A percentile compares a stretch with the other conserved stretches of the same genome.
Evolutionary conservation across 1,140 invertebrate species (phyloP).

Genomic region (Aphaenogaster ashmeadi): DNA sequence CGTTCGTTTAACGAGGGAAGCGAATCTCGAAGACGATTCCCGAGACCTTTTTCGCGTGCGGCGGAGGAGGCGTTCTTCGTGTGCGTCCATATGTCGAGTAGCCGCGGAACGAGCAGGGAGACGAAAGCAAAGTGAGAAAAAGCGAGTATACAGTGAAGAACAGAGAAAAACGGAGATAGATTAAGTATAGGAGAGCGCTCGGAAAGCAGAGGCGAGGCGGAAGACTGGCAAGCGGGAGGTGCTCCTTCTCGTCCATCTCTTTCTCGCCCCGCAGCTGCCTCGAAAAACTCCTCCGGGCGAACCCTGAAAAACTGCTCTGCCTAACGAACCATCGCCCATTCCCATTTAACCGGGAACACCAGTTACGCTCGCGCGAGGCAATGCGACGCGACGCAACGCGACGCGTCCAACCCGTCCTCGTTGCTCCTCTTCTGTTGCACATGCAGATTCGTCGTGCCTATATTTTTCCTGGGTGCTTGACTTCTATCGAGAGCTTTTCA

Average conservation of each 20-base stretch:
- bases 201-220: slow-evolving; percentile 30
- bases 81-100: slow-evolving; percentile 79
- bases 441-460: not conserved
- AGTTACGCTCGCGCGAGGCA: slow-evolving; percentile 72
- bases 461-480: not conserved
- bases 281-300: slow-evolving; percentile 77
- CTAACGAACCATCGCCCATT: slow-evolving; percentile 85
- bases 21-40: slow-evolving; percentile 84
- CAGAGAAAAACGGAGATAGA: slow-evolving; percentile 26
- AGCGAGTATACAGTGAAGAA: not conserved
- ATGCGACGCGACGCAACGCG: slow-evolving; percentile 55
- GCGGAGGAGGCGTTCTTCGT: slow-evolving; percentile 72
- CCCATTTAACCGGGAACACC: slow-evolving; percentile 81
- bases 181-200: slow-evolving; percentile 33
- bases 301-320: slow-evolving; percentile 83
- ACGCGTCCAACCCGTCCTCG: slow-evolving; percentile 70
- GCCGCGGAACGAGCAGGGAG: slow-evolving; percentile 39
- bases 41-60: slow-evolving; percentile 76
- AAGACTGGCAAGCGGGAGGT: slow-evolving; percentile 54
- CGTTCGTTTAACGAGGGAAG: slow-evolving; percentile 86
- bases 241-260: slow-evolving; percentile 51
- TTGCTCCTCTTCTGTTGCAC: slow-evolving; percentile 19
- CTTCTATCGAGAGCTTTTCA: not conserved
- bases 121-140: slow-evolving; percentile 16
- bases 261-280: slow-evolving; percentile 75